phyloP scores from a whole-genome alignment of 2,113 vertebrate species.

The Sclerurus mexicanus region DNA sequence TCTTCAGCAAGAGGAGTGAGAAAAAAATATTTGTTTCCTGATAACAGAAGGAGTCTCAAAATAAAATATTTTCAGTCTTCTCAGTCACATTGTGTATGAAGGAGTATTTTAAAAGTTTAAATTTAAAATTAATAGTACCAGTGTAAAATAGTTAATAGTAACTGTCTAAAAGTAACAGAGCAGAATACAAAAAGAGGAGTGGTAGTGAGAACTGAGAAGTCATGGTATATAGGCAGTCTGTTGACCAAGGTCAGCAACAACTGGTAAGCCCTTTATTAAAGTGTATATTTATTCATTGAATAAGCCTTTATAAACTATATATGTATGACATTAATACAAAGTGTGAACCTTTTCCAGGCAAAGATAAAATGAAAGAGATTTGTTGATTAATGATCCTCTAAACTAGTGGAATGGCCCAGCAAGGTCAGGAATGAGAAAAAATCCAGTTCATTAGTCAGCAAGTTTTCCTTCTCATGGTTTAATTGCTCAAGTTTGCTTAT shows the following conservation, averaged over 20 bases:
- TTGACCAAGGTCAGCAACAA: neutral
- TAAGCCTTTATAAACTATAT: neutral
- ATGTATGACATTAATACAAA: neutral
- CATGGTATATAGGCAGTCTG: neutral
- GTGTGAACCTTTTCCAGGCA: neutral
- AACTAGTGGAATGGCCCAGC: constrained; percentile 1
- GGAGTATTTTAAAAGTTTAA: neutral
- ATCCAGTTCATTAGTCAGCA: constrained; percentile 44
- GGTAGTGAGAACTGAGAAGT: neutral
- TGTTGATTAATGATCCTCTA: constrained; percentile 47
- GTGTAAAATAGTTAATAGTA: neutral
- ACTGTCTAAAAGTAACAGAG: neutral
- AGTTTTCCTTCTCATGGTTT: constrained; percentile 22
- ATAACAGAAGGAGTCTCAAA: neutral
- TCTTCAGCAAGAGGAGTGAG: neutral
- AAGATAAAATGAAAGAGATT: constrained; percentile 24
- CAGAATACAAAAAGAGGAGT: neutral
- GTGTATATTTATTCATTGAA: neutral
- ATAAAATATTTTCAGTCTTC: neutral
- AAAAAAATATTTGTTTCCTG: neutral
- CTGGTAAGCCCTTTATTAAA: neutral
- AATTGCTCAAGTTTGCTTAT: constrained; percentile 17
- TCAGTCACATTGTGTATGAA: neutral
- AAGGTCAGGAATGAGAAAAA: constrained; percentile 46
- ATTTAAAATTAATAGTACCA: neutral